A percentile compares a stretch with the other conserved stretches of the same genome.
These are phyloP conservation scores for Tribolium castaneum DNA, from an alignment of 1,140 invertebrate genomes.

Conservation along the genomic window DNA sequence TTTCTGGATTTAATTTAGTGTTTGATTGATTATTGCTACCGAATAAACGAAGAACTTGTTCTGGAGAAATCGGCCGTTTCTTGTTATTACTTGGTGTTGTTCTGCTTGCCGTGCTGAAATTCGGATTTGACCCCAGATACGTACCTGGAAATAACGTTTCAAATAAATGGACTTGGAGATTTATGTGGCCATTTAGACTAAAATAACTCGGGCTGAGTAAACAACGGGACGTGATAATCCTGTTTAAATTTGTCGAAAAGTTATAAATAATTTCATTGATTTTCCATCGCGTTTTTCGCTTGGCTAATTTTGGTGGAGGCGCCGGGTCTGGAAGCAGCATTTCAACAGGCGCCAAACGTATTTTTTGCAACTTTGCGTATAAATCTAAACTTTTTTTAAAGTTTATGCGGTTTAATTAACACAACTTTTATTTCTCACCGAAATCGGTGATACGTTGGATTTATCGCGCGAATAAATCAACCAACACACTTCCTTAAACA, in stretches of 20 bases:
- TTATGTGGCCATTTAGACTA: too few species aligned
- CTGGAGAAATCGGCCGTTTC: slow-evolving; percentile 79
- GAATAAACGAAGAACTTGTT: slow-evolving; percentile 79
- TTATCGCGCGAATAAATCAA: background rate
- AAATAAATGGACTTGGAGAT: background rate
- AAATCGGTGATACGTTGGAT: background rate
- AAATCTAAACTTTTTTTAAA: background rate
- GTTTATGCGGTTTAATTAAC: background rate
- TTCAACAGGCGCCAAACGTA: background rate
- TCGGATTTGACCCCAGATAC: slow-evolving; percentile 73
- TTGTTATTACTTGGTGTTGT: slow-evolving; percentile 66
- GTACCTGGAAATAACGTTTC: slow-evolving; percentile 64
- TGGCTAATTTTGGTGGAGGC: slow-evolving; percentile 31
- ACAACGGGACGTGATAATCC: too few species aligned
- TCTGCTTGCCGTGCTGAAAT: slow-evolving; percentile 53
- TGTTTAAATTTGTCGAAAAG: too few species aligned
- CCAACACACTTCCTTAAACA: background rate
- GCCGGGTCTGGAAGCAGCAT: background rate
- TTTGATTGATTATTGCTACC: slow-evolving; percentile 64
- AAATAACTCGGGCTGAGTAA: too few species aligned
- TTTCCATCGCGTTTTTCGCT: slow-evolving; percentile 2
- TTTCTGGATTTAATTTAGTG: slow-evolving; percentile 61
- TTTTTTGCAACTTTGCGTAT: background rate
- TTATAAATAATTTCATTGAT: background rate
- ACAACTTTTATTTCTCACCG: background rate